Evolutionary conservation across 2,888 invertebrate genomes (phyloP).

Genomic region (Lasius fuliginosus): DNA sequence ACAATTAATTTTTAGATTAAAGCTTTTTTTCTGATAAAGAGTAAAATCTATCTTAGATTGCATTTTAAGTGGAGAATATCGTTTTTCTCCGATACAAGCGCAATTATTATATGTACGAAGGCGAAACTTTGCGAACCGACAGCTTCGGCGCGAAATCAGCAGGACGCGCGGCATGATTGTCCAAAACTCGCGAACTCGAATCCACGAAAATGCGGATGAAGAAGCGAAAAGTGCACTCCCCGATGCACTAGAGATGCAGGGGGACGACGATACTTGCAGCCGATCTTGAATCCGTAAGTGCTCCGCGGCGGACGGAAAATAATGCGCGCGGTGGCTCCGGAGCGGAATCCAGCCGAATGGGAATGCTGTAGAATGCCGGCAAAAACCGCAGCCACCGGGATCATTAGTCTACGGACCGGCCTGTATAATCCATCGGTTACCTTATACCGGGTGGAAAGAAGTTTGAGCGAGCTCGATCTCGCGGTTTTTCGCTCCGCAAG

Average conservation of each 20-base stretch:
- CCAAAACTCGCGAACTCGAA: not conserved
- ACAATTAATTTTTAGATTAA: no score
- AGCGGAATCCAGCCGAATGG: slow-evolving; percentile 84
- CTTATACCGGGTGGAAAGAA: slow-evolving; percentile 82
- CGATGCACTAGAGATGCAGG: not conserved
- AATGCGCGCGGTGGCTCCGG: slow-evolving; percentile 69
- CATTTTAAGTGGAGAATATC: no score
- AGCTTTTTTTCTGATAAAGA: no score
- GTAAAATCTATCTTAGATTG: no score
- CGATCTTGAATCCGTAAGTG: slow-evolving; percentile 57
- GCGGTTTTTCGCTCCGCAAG: slow-evolving; percentile 22
- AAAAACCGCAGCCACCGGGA: slow-evolving; percentile 85
- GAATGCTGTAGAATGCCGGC: slow-evolving; percentile 86
- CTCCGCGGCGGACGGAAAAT: slow-evolving; percentile 69
- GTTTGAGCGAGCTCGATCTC: slow-evolving; percentile 33
- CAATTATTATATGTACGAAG: not conserved
- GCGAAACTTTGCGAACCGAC: not conserved
- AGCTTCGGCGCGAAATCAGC: not conserved
- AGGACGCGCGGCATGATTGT: not conserved
- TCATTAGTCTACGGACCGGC: slow-evolving; percentile 85
- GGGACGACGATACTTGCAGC: slow-evolving; percentile 8
- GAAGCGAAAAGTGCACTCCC: not conserved
- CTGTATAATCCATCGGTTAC: slow-evolving; percentile 79
- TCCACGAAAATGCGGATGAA: not conserved
- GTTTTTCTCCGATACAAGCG: no score